Conservation (phyloP, 2,888 invertebrate genomes). For the Perizoma affinitatum region DNA sequence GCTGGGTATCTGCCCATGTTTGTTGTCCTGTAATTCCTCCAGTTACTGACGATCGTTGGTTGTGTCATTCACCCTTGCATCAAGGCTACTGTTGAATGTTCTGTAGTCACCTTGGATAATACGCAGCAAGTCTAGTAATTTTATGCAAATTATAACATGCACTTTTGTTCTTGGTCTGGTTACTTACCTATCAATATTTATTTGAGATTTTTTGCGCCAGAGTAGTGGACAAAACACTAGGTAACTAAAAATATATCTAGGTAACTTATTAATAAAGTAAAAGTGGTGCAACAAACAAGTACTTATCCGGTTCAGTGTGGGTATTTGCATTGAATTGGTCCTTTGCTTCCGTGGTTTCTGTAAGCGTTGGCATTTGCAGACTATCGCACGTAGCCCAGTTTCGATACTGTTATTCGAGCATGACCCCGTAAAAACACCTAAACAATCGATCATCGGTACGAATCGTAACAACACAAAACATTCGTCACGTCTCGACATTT, state of each 20-base stretch:
- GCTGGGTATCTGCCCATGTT: not conserved
- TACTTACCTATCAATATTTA: not conserved
- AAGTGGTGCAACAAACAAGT: not conserved
- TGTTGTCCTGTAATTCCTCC: not conserved
- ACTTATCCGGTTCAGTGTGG: constrained; percentile 6
- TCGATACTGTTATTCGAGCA: constrained; percentile 46
- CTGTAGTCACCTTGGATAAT: constrained; percentile 14
- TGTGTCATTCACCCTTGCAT: constrained; percentile 17
- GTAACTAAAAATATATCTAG: not conserved
- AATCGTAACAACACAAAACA: constrained; percentile 40
- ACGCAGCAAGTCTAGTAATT: too few relatives aligned
- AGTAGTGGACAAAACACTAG: not conserved
- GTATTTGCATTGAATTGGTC: constrained; percentile 12
- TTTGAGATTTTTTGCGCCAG: not conserved
- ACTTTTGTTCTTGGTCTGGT: too few relatives aligned
- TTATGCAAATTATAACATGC: too few relatives aligned
- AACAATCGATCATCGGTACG: constrained; percentile 44
- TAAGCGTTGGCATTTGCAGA: constrained; percentile 19
- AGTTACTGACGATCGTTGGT: constrained; percentile 2
- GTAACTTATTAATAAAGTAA: not conserved
- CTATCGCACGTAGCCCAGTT: constrained; percentile 7
- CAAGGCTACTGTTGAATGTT: constrained; percentile 36
- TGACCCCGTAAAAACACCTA: constrained; percentile 47
- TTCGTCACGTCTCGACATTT: constrained; percentile 25
- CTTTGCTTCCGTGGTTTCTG: constrained; percentile 15